These are phyloP conservation scores for Dioctria linearis DNA, from an alignment of 2,888 invertebrate species.

Conservation along the genomic window DNA sequence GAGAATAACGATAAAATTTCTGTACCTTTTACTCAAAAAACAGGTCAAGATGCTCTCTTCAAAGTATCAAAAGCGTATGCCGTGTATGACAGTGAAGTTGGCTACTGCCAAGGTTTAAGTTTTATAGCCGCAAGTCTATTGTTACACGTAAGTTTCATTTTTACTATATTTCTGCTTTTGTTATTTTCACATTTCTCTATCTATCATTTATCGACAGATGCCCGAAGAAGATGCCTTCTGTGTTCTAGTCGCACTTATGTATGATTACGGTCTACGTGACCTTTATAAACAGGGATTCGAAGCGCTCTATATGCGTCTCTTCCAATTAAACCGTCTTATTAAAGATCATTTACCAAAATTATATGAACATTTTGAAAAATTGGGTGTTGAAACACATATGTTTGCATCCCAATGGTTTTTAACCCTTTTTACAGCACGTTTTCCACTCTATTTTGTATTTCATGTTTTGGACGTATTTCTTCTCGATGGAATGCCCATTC, in stretches of 20 bases:
- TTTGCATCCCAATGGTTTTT: conserved; percentile 99
- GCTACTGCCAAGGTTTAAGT: conserved; percentile 98
- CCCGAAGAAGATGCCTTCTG: conserved; percentile 99
- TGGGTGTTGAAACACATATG: conserved; percentile 96
- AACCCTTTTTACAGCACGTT: conserved; percentile 98
- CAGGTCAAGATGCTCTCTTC: conserved; percentile 95
- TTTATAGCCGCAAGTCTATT: conserved; percentile 97
- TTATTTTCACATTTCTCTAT: background rate
- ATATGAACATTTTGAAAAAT: conserved; percentile 85
- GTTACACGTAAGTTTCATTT: conserved; percentile 84
- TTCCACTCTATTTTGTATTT: conserved; percentile 96
- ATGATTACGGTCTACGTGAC: conserved; percentile 93
- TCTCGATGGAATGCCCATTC: conserved; percentile 92
- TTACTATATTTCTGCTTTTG: background rate
- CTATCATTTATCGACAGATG: conserved; percentile 80
- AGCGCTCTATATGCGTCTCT: conserved; percentile 93
- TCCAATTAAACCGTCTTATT: conserved; percentile 93
- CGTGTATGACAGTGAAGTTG: conserved; percentile 96
- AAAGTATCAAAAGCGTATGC: conserved; percentile 98
- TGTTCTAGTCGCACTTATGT: conserved; percentile 96
- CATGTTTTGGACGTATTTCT: conserved; percentile 98
- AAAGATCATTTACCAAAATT: conserved; percentile 87
- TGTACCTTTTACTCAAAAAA: no score
- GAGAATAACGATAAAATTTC: no score
- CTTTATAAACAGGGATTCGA: conserved; percentile 98